phyloP scores from a whole-genome alignment of 2,888 invertebrate species.

The Cordilura impudica region DNA sequence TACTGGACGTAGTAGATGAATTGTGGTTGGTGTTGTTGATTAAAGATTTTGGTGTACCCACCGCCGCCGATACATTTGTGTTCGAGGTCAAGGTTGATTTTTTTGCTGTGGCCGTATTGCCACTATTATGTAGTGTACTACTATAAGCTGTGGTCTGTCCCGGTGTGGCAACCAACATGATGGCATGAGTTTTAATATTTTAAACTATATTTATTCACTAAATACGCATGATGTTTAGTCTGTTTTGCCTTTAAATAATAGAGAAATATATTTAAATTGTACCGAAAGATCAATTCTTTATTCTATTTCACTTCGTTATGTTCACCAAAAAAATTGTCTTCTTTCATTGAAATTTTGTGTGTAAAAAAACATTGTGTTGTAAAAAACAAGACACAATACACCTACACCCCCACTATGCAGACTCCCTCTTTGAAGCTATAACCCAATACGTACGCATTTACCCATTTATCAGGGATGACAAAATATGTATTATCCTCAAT shows the following conservation, averaged over 20 bases:
- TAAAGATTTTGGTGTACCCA: constrained; percentile 50
- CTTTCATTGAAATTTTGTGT: constrained; percentile 30
- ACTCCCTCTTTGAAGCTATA: constrained; percentile 16
- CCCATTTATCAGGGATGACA: not conserved
- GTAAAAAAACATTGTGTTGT: constrained; percentile 31
- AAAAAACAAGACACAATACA: constrained; percentile 22
- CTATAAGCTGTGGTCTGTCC: constrained; percentile 64
- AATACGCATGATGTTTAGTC: constrained; percentile 17
- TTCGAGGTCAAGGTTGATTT: constrained; percentile 54
- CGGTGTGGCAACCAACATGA: constrained; percentile 66
- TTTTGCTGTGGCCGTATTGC: constrained; percentile 47
- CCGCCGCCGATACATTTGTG: constrained; percentile 53
- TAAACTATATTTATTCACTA: not conserved
- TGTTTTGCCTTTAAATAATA: constrained; percentile 13
- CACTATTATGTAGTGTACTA: constrained; percentile 59
- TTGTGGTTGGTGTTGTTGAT: constrained; percentile 39
- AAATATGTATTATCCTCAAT: not conserved
- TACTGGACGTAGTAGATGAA: constrained; percentile 6
- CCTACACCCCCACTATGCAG: constrained; percentile 54
- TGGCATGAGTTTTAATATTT: constrained; percentile 38
- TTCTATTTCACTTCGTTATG: constrained; percentile 1
- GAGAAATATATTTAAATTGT: not conserved
- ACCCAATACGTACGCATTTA: constrained; percentile 19
- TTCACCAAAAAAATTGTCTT: constrained; percentile 28
- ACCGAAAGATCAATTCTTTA: constrained; percentile 42